Conservation (phyloP, 2,888 invertebrate species). For the Orthonevra nobilis region DNA sequence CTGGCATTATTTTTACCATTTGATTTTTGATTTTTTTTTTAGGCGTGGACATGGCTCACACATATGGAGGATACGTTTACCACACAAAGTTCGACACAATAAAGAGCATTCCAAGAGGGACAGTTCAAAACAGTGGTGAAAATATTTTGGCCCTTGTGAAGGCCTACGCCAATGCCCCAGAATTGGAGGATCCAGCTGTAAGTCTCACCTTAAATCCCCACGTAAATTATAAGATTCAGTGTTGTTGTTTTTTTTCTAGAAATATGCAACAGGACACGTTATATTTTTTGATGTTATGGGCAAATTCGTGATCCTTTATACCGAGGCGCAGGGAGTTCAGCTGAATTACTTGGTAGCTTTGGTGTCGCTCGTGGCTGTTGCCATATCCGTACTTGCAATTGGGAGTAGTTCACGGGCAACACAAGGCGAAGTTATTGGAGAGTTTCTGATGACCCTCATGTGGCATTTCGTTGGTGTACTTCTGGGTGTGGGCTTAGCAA, state of each 20-base stretch:
- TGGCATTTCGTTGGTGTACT: conserved; percentile 75
- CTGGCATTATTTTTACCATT: too few relatives aligned
- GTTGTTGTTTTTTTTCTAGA: conserved; percentile 77
- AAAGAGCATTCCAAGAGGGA: conserved; percentile 83
- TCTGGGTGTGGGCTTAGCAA: conserved; percentile 74
- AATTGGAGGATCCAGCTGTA: conserved; percentile 77
- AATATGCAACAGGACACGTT: conserved; percentile 79
- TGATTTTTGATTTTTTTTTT: too few relatives aligned
- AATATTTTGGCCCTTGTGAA: conserved; percentile 83
- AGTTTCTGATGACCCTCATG: conserved; percentile 75
- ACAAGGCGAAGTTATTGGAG: conserved; percentile 75
- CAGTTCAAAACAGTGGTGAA: conserved; percentile 88
- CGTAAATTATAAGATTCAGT: too few relatives aligned
- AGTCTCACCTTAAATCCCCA: too few relatives aligned
- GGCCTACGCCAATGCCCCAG: conserved; percentile 80
- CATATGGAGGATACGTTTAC: conserved; percentile 87
- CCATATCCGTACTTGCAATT: conserved; percentile 76
- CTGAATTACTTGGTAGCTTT: conserved; percentile 78
- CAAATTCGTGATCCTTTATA: conserved; percentile 85
- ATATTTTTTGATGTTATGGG: conserved; percentile 89
- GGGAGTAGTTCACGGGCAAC: conserved; percentile 77
- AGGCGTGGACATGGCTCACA: conserved; percentile 89
- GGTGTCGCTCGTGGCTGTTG: conserved; percentile 77
- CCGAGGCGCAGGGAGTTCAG: conserved; percentile 80
- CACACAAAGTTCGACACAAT: conserved; percentile 87